Evolutionary conservation across 2,113 vertebrate species (phyloP), one percentile per base, ranked within the genome.

Genomic region (Dissostichus mawsoni): DNA sequence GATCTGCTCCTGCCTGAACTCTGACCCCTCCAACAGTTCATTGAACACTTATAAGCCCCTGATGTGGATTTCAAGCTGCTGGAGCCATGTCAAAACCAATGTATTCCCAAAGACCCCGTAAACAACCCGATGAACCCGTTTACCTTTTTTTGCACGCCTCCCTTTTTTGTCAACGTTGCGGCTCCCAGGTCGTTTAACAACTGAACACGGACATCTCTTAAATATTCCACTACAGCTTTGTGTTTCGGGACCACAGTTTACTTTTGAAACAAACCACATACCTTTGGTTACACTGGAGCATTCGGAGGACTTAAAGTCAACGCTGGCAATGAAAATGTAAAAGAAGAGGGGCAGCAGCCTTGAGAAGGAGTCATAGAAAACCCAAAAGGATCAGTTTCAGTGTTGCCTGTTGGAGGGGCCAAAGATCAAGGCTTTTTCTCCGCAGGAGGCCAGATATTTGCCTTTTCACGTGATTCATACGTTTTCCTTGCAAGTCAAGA

Each of bases 41-140:
- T 76, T 92, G 91, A 93, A 90, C 93, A 93, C 79, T 33, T 76
- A 70, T 84, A 80, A 91, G 81, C 79, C 75, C 36, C 53, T 89
- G 86, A 92, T 90, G 87, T 88, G 88, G 90, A 93, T 87, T 89
- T 91, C 58, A 90, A 79, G 78, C 45, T 81, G 79, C 65, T 18
- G 55, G 59, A 90, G 65, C 78, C 48, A 57, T 79, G 86, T 92
- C 90, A 80, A 65, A 81, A 71, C 67, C 74, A 52, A 53, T 86
- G 58, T 71, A 65, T 83, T 83, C 44, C 70, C 80, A 75, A 58
- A 82, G 69, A 89, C 62, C 74, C 44, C 7, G n/a, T 41, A 25
- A 64, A 74, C 25, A 51, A 85, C 83, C 77, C 45, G 33, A 59
- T 81, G 61, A 90, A 92, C 90, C 50, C 20, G 20, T 20, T 20